Evolutionary conservation across 2,888 invertebrate species (phyloP), one percentile per base, ranked within the genome.

Genomic region (Hypolimnas misippus): DNA sequence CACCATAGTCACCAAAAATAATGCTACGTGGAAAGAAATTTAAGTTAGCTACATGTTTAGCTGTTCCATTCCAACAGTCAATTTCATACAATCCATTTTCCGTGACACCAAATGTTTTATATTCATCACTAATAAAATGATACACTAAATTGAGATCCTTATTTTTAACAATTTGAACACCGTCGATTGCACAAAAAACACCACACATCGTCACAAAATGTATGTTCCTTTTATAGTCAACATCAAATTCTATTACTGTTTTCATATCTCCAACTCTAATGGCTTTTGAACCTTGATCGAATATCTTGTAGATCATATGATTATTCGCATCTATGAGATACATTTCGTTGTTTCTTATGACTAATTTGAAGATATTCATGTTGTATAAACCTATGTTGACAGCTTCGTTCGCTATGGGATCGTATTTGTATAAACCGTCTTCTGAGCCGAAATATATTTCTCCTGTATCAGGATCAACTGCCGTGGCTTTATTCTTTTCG

Each of bases 361-460:
- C 83, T 1, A 91, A 66, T 73, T 89, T 89, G 70, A 83, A 81
- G 56, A 91, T 77, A 59, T 91, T 88, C 61, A 89, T 81, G 44
- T 91, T 90, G 52, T 86, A 90, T 0, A 91, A 67, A 1, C 87
- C 91, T 2, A 89, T 82, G 25, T 85, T 83, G 0, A 33, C 63
- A 6, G 89, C 90, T 60, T 73, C 69, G 16, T 87, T 84, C 10
- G 64, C 61, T 1, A 87, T 19, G 0, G 86, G 77, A 63, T 91
- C 83, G 58, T 85, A 89, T 73, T 84, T 87, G 65, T 90, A 91
- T 0, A 91, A 66, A 2, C 90, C 90, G 60, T 91, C 77, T 17
- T 88, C 86, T 0, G 89, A 84, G 10, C 91, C 91, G 60, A 91
- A 91, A 63, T 89, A 91, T 0, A 90, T 86, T 10, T 89, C 86